Evolutionary conservation across 2,888 invertebrate genomes (phyloP), one percentile per base, ranked within the genome.

Genomic region (Lasioglossum leucozonium): DNA sequence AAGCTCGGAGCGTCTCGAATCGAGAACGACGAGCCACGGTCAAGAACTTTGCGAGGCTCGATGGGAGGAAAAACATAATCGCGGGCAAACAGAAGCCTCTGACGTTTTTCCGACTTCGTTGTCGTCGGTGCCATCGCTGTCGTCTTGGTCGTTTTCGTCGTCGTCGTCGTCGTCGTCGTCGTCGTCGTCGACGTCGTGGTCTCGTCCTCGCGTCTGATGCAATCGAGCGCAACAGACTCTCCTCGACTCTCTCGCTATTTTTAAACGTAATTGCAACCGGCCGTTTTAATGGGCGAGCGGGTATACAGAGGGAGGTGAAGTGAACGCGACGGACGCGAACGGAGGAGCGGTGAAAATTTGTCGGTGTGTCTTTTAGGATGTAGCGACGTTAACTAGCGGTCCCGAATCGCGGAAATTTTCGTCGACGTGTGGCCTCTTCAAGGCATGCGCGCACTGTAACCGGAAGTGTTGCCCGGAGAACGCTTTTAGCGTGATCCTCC

Each of bases 221-320:
- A 94, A 94, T 93, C 91, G 93, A 93, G 92, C 91, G 90, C 92
- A 92, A 93, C 92, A 89, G 91, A 91, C 91, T 92, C 87, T 86
- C 87, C 90, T 91, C 90, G 89, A 87, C 89, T 86, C 90, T 85
- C 89, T 88, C 86, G 93, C 94, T 94, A 94, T 94, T 94, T 94
- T 94, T 94, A 94, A 94, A 93, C 93, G 92, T 93, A 94, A 94
- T 94, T 94, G 94, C 94, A 93, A 84, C 90, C 92, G 91, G 90
- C 91, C 91, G 92, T 93, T 94, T 94, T 94, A 94, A 94, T 94
- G 92, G 93, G 91, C 92, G 91, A 91, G 90, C 92, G 88, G 88
- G 91, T 91, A 90, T 90, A 92, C 90, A 90, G 90, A 91, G 87
- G 82, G 65, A 82, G 91, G 86, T 86, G 87, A 75, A 71, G 81